phyloP scores from a whole-genome alignment of 2,888 invertebrate species.

The Resseliella maxima region DNA sequence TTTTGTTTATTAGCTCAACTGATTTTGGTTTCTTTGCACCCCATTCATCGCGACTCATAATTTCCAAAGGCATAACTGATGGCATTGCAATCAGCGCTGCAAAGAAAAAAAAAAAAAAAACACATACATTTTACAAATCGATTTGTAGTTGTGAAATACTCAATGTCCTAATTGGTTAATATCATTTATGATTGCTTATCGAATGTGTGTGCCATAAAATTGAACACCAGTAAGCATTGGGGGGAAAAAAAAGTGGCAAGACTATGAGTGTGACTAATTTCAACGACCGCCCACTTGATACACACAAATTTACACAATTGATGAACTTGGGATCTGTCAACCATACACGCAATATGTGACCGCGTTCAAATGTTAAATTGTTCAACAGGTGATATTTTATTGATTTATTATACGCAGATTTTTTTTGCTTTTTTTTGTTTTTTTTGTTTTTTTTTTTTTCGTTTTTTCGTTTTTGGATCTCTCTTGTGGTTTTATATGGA shows the following conservation, averaged over 20 bases:
- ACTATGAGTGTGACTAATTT: conserved; percentile 58
- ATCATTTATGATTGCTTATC: too few relatives aligned
- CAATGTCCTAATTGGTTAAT: too few relatives aligned
- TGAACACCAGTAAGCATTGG: too few relatives aligned
- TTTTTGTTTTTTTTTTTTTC: too few relatives aligned
- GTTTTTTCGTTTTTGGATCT: too few relatives aligned
- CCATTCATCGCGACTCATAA: conserved; percentile 71
- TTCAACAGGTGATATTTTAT: too few relatives aligned
- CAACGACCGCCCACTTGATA: conserved; percentile 62
- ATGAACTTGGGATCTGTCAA: not conserved
- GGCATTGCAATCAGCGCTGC: conserved; percentile 68
- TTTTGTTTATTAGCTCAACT: conserved; percentile 69
- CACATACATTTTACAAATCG: not conserved
- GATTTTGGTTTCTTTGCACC: conserved; percentile 69
- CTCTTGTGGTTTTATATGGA: too few relatives aligned
- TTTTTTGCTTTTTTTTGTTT: too few relatives aligned
- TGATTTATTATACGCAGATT: too few relatives aligned
- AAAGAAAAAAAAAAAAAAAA: conserved; percentile 34
- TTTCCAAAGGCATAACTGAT: conserved; percentile 66
- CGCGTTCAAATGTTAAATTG: too few relatives aligned
- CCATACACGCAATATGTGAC: not conserved
- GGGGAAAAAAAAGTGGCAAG: not conserved
- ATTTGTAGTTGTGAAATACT: not conserved
- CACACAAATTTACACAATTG: not conserved
- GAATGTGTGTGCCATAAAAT: too few relatives aligned